Base-by-base conservation (phyloP, 2,888 invertebrate species). In the Drosophila acutilabella region DNA sequence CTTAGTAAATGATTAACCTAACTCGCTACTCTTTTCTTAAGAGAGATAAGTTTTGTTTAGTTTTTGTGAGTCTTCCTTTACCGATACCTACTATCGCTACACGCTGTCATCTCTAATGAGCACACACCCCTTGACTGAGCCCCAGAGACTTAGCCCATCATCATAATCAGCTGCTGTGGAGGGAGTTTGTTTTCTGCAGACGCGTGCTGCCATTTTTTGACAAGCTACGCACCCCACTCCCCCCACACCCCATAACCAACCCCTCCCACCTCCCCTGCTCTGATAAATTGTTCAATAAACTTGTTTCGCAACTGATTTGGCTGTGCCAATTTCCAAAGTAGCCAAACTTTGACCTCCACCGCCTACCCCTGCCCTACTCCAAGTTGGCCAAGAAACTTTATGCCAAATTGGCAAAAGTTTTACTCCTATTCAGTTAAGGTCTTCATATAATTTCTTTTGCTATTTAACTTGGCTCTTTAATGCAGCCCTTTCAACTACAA, bases 261-360 rank as follows among this genome's bases (percentile, higher is more conserved):
- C 26, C n/a, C n/a, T 36, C 16, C 23, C 23, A 5, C 4, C 14
- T 13, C 11, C 60, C 54, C 57, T 26, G 52, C 70, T 71, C 42
- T 75, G 80, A 80, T 77, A 83, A 88, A 80, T 85, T 80, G 88
- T 81, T 85, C 76, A 79, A 82, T 82, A 85, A 88, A 85, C 78
- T 85, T 85, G 78, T 82, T 88, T 81, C 79, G 78, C 74, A 82
- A 82, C 82, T 86, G 82, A 85, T 87, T 86, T 81, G 68, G 59
- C 71, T 64, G 57, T 72, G 80, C 74, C 73, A 80, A 74, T 74
- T 82, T 68, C 56, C 66, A 44, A 84, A 67, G 66, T 61, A 18
- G 36, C 57, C 61, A 56, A 84, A 77, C 38, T 76, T 81, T 71
- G 26, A 11, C 23, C 10, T n/a, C 11, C 47, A 38, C 8, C n/a